A percentile compares a stretch with the other conserved stretches of the same genome.
Conservation (phyloP, 2,888 invertebrate genomes). For the Heteromyza rotundicornis region DNA sequence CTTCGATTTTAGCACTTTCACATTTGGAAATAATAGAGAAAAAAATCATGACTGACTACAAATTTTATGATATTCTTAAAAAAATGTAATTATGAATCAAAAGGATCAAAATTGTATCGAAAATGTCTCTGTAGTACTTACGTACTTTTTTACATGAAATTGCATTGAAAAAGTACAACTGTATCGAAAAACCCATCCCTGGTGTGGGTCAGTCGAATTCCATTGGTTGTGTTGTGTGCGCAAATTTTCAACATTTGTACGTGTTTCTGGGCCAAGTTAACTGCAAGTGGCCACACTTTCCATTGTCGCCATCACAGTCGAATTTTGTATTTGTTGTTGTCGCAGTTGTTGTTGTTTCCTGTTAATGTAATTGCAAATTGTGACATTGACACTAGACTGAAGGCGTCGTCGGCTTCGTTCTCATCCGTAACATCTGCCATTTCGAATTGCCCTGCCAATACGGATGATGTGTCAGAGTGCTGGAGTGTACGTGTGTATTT, state of each 20-base stretch:
- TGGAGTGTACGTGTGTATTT: conserved; percentile 2
- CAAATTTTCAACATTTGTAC: background rate
- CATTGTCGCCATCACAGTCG: background rate
- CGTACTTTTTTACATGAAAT: no score
- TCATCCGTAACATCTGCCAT: conserved; percentile 2
- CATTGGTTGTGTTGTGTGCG: background rate
- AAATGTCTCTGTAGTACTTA: no score
- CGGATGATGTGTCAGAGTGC: background rate
- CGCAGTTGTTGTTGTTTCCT: conserved; percentile 10
- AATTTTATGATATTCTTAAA: no score
- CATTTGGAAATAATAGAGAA: no score
- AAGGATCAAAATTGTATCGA: no score
- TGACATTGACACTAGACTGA: conserved; percentile 26
- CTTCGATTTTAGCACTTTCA: no score
- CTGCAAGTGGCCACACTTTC: background rate
- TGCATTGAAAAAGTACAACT: no score
- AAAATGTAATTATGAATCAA: no score
- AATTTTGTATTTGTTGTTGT: conserved; percentile 1
- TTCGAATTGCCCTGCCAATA: background rate
- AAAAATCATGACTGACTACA: no score
- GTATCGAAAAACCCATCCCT: no score
- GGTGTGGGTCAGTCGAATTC: no score
- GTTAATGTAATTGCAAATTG: conserved; percentile 29
- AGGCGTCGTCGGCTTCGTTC: conserved; percentile 2
- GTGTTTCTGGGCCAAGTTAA: conserved; percentile 3